Base-by-base conservation (phyloP, 2,113 vertebrate species). In the Sinocyclocheilus maitianheensis region DNA sequence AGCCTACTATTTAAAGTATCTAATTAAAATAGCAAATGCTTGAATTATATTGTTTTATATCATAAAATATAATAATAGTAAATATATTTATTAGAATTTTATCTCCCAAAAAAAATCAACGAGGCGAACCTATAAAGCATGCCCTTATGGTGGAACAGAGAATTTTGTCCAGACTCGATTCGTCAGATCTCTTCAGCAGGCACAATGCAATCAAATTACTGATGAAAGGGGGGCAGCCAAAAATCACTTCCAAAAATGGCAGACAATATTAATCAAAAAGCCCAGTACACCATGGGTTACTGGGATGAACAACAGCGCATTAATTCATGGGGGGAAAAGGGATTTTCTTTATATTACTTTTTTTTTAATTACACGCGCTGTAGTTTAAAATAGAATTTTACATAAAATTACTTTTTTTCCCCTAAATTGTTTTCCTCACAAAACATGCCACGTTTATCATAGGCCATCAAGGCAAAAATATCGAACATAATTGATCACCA, bases 151-250 rank as follows among this genome's bases (percentile, higher is more conserved):
- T 67, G 26, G 85, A 24, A 81, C 22, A 65, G n/a, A n/a, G 30
- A 16, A 51, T 46, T 65, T 63, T 74, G 22, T 76, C n/a, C 16
- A 53, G n/a, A 24, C 43, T 53, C 24, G 3, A 53, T 77, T 77
- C 14, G 43, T 53, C 43, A 95, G 95, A 95, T 95, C 93, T 95
- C 94, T 95, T 96, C 95, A 95, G 95, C 96, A 95, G 95, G 94
- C 93, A 96, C 95, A 96, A n/a, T 37, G 58, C 72, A 88, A 97
- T 96, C 96, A 95, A 96, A 96, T 94, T 95, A 95, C 95, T 94
- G 94, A 48, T 74, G 37, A 65, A 85, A 72, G 11, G 43, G 48
- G 95, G 84, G 94, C 94, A 95, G 95, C 94, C 94, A 95, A 94
- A 94, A 95, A 95, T 95, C 93, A 95, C 91, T 90, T 94, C 93